Evolutionary conservation across 1,140 invertebrate species (phyloP).

Genomic region (Caenorhabditis elegans): WBcel235 BX284606.5:13454001-13454500

Average conservation of each 20-base stretch:
- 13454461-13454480: conserved; percentile 29
- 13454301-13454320: too few relatives aligned
- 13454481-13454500: too few relatives aligned
- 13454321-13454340: too few relatives aligned
- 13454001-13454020: conserved; percentile 1
- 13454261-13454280: too few relatives aligned
- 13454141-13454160: neutral
- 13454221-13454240: conserved; percentile 37
- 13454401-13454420: conserved; percentile 9
- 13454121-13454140: conserved; percentile 14
- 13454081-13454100: neutral
- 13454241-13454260: conserved; percentile 27
- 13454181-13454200: conserved; percentile 30
- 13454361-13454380: neutral
- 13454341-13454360: too few relatives aligned
- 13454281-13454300: too few relatives aligned
- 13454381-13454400: neutral
- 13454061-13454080: neutral
- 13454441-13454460: conserved; percentile 40
- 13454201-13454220: conserved; percentile 2
- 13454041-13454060: neutral
- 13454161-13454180: conserved; percentile 9
- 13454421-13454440: conserved; percentile 21
- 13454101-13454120: conserved; percentile 17
- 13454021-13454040: neutral